Percentiles rank a stretch among this genome's conserved stretches.
Conservation (phyloP, 2,113 vertebrate genomes). For the Indri indri region DNA sequence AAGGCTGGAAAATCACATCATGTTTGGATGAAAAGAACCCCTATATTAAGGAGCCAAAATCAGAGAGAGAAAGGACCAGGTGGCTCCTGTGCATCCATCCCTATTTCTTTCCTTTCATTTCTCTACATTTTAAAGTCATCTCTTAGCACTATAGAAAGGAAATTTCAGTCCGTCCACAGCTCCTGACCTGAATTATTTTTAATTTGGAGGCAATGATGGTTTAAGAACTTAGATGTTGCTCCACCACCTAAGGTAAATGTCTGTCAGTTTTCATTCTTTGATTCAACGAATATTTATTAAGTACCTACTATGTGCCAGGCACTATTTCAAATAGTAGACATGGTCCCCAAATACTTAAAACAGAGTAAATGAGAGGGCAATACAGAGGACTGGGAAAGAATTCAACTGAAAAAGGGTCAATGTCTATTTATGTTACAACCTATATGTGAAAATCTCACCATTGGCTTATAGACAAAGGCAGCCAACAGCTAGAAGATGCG, state of each 20-base stretch:
- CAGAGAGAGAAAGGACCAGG: slow-evolving; percentile 2
- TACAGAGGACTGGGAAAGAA: neutral
- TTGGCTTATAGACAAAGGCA: slow-evolving; percentile 3
- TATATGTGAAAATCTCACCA: neutral
- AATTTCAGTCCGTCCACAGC: neutral
- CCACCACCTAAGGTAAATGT: neutral
- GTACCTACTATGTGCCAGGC: slow-evolving; percentile 4
- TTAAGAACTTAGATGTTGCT: neutral
- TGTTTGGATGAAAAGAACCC: neutral
- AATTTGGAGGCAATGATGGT: neutral
- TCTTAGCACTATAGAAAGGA: neutral
- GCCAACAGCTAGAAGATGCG: neutral
- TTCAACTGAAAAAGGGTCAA: neutral
- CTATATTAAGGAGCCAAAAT: neutral
- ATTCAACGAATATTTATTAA: slow-evolving; percentile 33
- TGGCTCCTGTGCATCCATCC: neutral
- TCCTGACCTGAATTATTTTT: slow-evolving; percentile 7
- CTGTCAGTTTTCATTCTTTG: slow-evolving; percentile 4
- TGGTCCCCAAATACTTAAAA: neutral
- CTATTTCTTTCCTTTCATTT: neutral
- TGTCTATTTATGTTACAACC: slow-evolving; percentile 14
- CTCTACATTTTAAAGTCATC: neutral
- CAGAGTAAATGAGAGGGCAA: neutral
- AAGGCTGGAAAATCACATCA: neutral
- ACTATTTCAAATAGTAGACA: slow-evolving; percentile 37